Conservation (phyloP, 2,113 vertebrate genomes). For the Talpa occidentalis region DNA sequence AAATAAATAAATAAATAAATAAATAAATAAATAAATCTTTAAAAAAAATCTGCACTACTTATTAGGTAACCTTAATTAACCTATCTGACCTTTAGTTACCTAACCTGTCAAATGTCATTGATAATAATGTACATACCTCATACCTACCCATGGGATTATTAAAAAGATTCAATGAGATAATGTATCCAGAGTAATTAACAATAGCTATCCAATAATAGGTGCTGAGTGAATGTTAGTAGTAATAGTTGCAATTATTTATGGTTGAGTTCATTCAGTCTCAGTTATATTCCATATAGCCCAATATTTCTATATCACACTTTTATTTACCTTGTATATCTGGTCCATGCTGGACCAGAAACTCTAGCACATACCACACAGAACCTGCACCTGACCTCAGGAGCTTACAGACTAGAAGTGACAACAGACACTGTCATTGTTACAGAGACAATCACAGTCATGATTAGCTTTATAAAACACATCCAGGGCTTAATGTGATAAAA, state of each 20-base stretch:
- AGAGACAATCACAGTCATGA: neutral
- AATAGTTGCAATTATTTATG: neutral
- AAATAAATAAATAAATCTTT: no score
- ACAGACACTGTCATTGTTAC: neutral
- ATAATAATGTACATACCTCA: neutral
- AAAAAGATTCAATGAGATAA: neutral
- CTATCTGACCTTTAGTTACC: neutral
- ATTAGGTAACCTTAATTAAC: neutral
- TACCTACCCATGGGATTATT: neutral
- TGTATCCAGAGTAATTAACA: neutral
- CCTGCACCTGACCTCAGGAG: neutral
- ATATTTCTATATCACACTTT: neutral
- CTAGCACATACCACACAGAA: neutral
- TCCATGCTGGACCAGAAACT: neutral
- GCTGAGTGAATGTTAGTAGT: neutral
- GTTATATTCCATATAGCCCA: neutral
- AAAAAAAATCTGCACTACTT: conserved; percentile 35
- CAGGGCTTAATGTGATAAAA: neutral
- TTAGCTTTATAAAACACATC: neutral
- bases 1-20: no score
- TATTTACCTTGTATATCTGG: neutral
- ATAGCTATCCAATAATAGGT: neutral
- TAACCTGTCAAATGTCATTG: neutral
- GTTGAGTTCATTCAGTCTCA: neutral
- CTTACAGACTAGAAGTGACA: neutral